Evolutionary conservation across 2,888 invertebrate genomes (phyloP).

Genomic region (Sturmia bella): DNA sequence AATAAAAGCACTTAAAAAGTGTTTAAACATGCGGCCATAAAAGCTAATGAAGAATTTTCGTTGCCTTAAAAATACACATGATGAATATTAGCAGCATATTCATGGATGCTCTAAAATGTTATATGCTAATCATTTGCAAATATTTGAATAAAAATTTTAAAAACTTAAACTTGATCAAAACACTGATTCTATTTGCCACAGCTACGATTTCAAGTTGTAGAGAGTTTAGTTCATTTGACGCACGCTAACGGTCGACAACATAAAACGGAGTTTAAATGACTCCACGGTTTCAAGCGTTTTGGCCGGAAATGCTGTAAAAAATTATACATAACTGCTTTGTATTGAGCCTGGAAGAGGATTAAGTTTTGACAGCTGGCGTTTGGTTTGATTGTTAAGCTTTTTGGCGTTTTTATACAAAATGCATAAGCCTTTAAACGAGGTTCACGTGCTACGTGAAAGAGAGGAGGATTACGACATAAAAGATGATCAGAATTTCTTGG

Average conservation of each 20-base stretch:
- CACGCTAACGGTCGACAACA: conserved; percentile 28
- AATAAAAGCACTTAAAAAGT: conserved; percentile 13
- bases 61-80: background rate
- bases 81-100: background rate
- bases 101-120: background rate
- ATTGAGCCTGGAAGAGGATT: background rate
- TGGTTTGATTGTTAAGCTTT: background rate
- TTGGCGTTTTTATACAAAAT: conserved; percentile 69
- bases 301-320: background rate
- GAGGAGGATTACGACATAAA: conserved; percentile 73
- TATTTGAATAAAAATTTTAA: conserved; percentile 51
- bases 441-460: conserved; percentile 75
- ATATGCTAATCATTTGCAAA: conserved; percentile 45
- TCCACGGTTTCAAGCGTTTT: background rate
- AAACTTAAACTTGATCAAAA: background rate
- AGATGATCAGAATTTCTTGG: conserved; percentile 74
- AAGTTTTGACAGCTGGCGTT: background rate
- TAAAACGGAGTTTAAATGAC: conserved; percentile 18
- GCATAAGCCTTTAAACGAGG: conserved; percentile 76
- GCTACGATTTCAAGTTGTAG: conserved; percentile 3
- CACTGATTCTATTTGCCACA: background rate
- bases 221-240: conserved; percentile 52
- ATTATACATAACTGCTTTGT: background rate
- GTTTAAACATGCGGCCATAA: background rate
- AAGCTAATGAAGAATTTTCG: background rate